Evolutionary conservation across 2,888 invertebrate species (phyloP), one percentile per base, ranked within the genome.

Genomic region (Xanthorhoe spadicearia): DNA sequence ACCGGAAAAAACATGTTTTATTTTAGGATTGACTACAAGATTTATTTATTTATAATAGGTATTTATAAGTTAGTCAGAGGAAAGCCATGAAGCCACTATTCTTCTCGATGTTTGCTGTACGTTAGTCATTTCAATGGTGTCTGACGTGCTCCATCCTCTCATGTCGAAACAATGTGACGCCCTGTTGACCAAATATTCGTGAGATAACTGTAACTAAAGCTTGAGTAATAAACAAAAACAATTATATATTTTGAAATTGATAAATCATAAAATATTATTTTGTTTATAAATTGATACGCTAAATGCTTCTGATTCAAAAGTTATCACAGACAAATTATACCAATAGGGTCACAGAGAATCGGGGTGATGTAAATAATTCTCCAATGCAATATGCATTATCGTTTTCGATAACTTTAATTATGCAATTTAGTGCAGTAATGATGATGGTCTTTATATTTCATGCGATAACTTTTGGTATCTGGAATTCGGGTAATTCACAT

Each of bases 161-260:
- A 92, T 88, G 72, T 93, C 93, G 73, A 92, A 93, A 72, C 92
- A 92, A 72, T 92, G 93, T 1, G 92, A 90, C 15, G 92, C 93
- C 68, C 93, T 92, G 82, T 13, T 69, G 74, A 76, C n/a, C 72
- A 69, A 69, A 66, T 61, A 62, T 48, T 51, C 35, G 38, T 38
- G 2, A 18, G 2, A 10, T 55, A n/a, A 10, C 18, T 43, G 23
- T 19, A 19, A 55, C 18, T 19, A 55, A 55, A 54, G 38, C 10
- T 38, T 23, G 6, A 43, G 0, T 15, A 54, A 7, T 13, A 54
- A 55, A 55, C 55, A n/a, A 55, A 55, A 55, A 55, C 55, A 55
- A 19, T 18, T 54, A 4, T 19, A 6, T 46, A 54, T 54, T 50
- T 35, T 43, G 1, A 43, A 43, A 43, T 43, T 43, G 43, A 43